Percentiles rank a stretch among this genome's conserved stretches.
These are phyloP conservation scores for Fragum whitleyi DNA, from an alignment of 2,888 invertebrate genomes.

Conservation along the genomic window DNA sequence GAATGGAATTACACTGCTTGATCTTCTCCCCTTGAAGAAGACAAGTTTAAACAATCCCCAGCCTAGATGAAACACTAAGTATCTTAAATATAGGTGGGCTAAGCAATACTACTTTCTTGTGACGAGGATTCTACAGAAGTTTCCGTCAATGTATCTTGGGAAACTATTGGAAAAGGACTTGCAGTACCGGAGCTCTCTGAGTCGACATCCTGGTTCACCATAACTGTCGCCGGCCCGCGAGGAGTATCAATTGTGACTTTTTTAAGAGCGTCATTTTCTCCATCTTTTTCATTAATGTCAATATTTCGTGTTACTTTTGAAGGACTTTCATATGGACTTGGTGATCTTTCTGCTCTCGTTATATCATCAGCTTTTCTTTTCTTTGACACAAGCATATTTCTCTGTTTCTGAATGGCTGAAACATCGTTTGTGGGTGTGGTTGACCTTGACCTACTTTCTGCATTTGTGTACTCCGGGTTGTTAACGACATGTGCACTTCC, in stretches of 20 bases:
- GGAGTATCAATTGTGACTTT: constrained; percentile 18
- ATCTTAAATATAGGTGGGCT: too few relatives aligned
- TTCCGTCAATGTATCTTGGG: constrained; percentile 20
- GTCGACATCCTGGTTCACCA: constrained; percentile 3
- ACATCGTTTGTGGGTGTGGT: not conserved
- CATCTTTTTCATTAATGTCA: not conserved
- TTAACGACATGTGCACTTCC: not conserved
- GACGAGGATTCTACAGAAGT: constrained; percentile 6
- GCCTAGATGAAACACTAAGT: too few relatives aligned
- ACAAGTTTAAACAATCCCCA: too few relatives aligned
- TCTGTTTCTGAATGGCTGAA: not conserved
- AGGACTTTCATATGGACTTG: not conserved
- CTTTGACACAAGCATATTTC: constrained; percentile 7
- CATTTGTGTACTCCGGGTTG: not conserved
- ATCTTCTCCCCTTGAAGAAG: too few relatives aligned
- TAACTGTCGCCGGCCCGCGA: constrained; percentile 2
- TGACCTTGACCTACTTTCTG: not conserved
- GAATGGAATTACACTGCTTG: too few relatives aligned
- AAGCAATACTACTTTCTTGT: constrained; percentile 20
- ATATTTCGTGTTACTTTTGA: not conserved
- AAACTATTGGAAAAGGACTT: constrained; percentile 8
- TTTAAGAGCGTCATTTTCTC: not conserved
- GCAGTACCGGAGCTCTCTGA: not conserved
- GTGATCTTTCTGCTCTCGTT: too few relatives aligned
- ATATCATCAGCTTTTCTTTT: constrained; percentile 1